Base-by-base conservation (phyloP, 2,888 invertebrate species). In the Ischnura elegans region DNA sequence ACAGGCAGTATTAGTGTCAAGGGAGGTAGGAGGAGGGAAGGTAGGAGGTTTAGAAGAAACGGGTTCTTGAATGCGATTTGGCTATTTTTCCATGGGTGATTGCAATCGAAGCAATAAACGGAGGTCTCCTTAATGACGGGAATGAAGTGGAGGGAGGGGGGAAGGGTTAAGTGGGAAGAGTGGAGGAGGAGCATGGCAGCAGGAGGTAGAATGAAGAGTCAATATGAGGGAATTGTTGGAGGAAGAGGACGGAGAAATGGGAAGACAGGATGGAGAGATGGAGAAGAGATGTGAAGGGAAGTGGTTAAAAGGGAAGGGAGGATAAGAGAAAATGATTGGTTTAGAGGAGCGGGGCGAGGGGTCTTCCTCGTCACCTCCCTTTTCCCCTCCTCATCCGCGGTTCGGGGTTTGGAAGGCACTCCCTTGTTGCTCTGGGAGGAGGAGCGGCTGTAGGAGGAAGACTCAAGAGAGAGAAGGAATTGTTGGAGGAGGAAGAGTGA, bases 81-180 rank as follows among this genome's bases (percentile, higher is more conserved):
- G 86, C 86, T 86, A 45, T 86, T 86, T 46, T 36, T 76, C 51
- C 51, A 5, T 43, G 85, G 86, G 86, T 86, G 45, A n/a, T n/a
- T 25, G 46, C 86, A 86, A 86, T 46, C 46, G 86, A 10, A 43
- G 46, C 45, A 46, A n/a, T n/a, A n/a, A n/a, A n/a, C n/a, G n/a
- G 76, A n/a, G 29, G 6, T n/a, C 66, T 29, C 29, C 61, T 0
- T 29, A 25, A 8, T 10, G 86, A 25, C 21, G 86, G 86, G n/a
- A 46, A 19, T 10, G n/a, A 45, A 10, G 86, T 8, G 45, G 46
- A 25, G 19, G 25, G n/a, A 19, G 10, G 86, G 36, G n/a, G n/a
- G n/a, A n/a, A n/a, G 86, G 45, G 86, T 43, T 45, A 86, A 19
- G 43, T 25, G 16, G 45, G n/a, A n/a, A n/a, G n/a, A n/a, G n/a